phyloP scores from a whole-genome alignment of 2,888 invertebrate genomes.

The Mamestra brassicae region DNA sequence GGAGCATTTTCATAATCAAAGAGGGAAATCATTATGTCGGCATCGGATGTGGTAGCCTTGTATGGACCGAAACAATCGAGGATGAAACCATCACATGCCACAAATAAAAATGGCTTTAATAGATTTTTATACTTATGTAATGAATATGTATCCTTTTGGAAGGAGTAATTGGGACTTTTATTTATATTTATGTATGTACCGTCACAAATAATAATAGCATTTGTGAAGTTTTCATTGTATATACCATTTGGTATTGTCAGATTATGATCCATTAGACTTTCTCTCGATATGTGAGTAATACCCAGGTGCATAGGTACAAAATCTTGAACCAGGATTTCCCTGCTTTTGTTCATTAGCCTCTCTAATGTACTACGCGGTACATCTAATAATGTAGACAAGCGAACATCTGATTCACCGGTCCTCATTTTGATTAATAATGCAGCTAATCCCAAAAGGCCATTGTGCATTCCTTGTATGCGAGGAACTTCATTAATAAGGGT shows the following conservation, averaged over 20 bases:
- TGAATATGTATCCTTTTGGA: constrained; percentile 10
- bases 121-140: constrained; percentile 12
- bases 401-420: constrained; percentile 27
- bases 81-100: constrained; percentile 32
- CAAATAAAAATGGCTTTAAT: constrained; percentile 27
- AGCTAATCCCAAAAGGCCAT: constrained; percentile 25
- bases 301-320: constrained; percentile 48
- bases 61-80: constrained; percentile 23
- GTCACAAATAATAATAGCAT: constrained; percentile 17
- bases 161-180: constrained; percentile 32
- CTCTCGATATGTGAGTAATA: constrained; percentile 34
- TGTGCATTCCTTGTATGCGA: constrained; percentile 32
- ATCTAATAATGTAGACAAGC: constrained; percentile 16
- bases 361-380: constrained; percentile 24
- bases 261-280: constrained; percentile 32
- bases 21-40: constrained; percentile 18
- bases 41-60: constrained; percentile 34
- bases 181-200: constrained; percentile 29
- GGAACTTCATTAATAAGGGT: constrained; percentile 34
- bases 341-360: constrained; percentile 25
- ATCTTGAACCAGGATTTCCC: constrained; percentile 49
- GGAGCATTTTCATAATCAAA: constrained; percentile 27
- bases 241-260: constrained; percentile 41
- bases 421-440: constrained; percentile 25
- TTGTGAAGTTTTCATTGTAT: constrained; percentile 34